Base-by-base conservation (phyloP, 2,113 vertebrate species). In the Equus przewalskii region DNA sequence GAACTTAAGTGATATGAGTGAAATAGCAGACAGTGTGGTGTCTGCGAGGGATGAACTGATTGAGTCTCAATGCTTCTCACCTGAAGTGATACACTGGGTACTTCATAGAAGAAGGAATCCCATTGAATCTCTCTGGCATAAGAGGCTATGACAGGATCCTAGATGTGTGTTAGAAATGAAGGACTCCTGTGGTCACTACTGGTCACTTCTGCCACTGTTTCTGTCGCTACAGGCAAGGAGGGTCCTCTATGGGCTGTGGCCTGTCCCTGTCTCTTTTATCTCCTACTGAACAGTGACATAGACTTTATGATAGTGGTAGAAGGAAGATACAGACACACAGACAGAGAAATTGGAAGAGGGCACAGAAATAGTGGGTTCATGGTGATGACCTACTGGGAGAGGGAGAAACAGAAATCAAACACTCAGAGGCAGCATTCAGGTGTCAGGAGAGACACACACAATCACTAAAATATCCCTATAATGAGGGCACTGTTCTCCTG, bases 11-110 rank as follows among this genome's bases (percentile, higher is more conserved):
- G 7, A 62, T 18, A 82, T 7, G 7, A 26, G 65, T 28, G 19
- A 81, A 14, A 0, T 46, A 67, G 41, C n/a, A 67, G 54, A n/a
- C 3, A 36, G 4, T 5, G 22, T 3, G 36, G 2, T 19, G 5
- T 83, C 56, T 30, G 1, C 18, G n/a, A 96, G 12, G 19, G 36
- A 49, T 5, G 21, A 5, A 58, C 2, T 44, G 28, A 26, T 1
- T 81, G 18, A 84, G 10, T 28, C 26, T 94, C 14, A 19, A 1
- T 8, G 21, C 21, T 73, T 33, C 30, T 81, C 28, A 89, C 4
- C 11, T 46, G 36, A 70, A 64, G 36, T 21, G 60, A 76, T 79
- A 64, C 10, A 65, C 58, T 54, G 26, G 21, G 7, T 60, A 5
- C 11, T 81, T 89, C 10, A 26, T 58, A 24, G 15, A 7, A 41